These are phyloP conservation scores for Prunella strophiata DNA, from an alignment of 2,797 vertebrate genomes.

Conservation along the genomic window DNA sequence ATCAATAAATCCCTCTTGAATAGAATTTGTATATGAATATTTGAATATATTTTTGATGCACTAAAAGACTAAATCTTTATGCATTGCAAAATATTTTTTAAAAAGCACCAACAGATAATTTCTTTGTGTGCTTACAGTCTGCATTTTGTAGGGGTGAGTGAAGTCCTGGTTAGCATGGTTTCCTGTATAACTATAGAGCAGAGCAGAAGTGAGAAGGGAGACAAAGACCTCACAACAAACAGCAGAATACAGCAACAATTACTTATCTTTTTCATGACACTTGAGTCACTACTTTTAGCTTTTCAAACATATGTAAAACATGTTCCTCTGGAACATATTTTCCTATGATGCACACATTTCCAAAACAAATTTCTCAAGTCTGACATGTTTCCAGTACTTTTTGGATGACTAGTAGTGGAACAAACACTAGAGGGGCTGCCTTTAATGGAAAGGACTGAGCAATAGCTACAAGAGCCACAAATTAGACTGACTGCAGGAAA, in stretches of 20 bases:
- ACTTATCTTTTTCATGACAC: background rate
- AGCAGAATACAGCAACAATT: background rate
- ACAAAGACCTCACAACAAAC: background rate
- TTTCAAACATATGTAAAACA: background rate
- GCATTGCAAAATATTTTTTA: background rate
- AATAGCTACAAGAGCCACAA: background rate
- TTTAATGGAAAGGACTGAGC: background rate
- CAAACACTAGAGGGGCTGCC: background rate
- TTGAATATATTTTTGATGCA: background rate
- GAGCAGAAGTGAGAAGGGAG: background rate
- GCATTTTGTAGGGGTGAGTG: background rate
- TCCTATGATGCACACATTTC: background rate
- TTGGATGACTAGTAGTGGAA: background rate
- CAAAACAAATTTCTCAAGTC: background rate
- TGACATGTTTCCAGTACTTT: background rate
- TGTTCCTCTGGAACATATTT: background rate
- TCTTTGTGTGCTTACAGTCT: background rate
- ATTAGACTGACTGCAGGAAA: constrained; percentile 3
- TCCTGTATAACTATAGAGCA: background rate
- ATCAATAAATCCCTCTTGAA: background rate
- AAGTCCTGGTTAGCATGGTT: background rate
- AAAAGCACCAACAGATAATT: background rate
- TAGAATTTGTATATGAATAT: background rate
- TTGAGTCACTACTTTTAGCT: background rate
- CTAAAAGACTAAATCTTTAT: background rate